phyloP scores from a whole-genome alignment of 2,797 vertebrate genomes.

The Sebastes matsubarae region DNA sequence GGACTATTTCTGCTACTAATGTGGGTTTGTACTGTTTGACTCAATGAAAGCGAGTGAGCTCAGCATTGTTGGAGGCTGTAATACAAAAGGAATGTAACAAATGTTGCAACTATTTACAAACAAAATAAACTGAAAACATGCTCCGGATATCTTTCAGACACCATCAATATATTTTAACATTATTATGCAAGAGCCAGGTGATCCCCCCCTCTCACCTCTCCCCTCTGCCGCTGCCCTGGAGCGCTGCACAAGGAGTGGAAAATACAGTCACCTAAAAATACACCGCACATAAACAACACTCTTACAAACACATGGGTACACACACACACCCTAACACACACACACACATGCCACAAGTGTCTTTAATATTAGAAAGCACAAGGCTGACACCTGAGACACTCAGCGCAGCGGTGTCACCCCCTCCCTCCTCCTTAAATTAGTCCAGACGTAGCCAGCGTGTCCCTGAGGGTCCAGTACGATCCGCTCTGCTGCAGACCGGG shows the following conservation, averaged over 20 bases:
- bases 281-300: constrained; percentile 64
- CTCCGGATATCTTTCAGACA: neutral
- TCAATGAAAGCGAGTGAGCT: neutral
- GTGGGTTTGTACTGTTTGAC: constrained; percentile 8
- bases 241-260: constrained; percentile 86
- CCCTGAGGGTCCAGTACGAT: constrained; percentile 61
- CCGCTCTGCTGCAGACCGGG: constrained; percentile 44
- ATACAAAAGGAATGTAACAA: constrained; percentile 15
- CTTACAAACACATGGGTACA: constrained; percentile 45
- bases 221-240: constrained; percentile 16
- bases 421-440: constrained; percentile 36
- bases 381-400: constrained; percentile 75
- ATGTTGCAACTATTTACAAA: constrained; percentile 1
- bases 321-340: constrained; percentile 16
- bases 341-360: constrained; percentile 48
- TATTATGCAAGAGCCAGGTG: constrained; percentile 45
- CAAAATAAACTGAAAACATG: neutral
- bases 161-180: constrained; percentile 8
- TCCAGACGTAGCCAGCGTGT: constrained; percentile 36
- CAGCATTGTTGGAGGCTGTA: neutral
- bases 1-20: constrained; percentile 5
- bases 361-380: constrained; percentile 86
- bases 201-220: constrained; percentile 40
- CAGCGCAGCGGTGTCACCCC: constrained; percentile 12
- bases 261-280: constrained; percentile 85